Evolutionary conservation across 2,888 invertebrate species (phyloP), one percentile per base, ranked within the genome.

Genomic region (Andrena bucephala): DNA sequence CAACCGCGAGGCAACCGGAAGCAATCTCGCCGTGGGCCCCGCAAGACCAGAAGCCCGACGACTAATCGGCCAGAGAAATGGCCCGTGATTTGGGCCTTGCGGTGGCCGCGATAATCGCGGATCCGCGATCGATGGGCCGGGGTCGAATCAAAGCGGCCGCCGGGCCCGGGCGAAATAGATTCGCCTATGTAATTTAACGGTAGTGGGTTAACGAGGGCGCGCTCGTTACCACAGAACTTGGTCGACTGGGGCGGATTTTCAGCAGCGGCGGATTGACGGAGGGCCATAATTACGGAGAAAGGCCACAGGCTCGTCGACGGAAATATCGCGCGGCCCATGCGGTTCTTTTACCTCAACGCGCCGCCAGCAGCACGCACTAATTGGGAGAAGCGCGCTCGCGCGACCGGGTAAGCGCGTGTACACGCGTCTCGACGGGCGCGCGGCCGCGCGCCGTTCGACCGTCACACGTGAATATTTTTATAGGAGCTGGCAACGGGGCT

Each of bases 251-350:
- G 70, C 59, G 80, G 85, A 80, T 87, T 87, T 88, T 79, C 88
- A 88, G 84, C 84, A 77, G 75, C 89, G 85, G 68, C 83, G 89
- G 87, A 88, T 88, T 89, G 88, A 88, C 88, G 89, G 87, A 82
- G 87, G 86, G 84, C 78, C 88, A 84, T 88, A 88, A 88, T 88
- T 88, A 88, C 88, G 88, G 89, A 77, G 89, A 89, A 89, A 89
- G 89, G 87, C 89, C 87, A 74, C 84, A 80, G 59, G 69, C 86
- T 85, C 92, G 94, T 92, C 93, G 94, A 94, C 94, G 93, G 93
- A 94, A 94, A 94, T 94, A 94, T 93, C 93, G 90, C 92, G 90
- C 88, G 89, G 85, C 80, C 87, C 82, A 85, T 87, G 90, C 89
- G 90, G 88, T 92, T 90, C 91, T 93, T 92, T 92, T 91, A 92